Evolutionary conservation across 1,140 invertebrate genomes (phyloP).

Genomic region (Homalodisca vitripennis): DNA sequence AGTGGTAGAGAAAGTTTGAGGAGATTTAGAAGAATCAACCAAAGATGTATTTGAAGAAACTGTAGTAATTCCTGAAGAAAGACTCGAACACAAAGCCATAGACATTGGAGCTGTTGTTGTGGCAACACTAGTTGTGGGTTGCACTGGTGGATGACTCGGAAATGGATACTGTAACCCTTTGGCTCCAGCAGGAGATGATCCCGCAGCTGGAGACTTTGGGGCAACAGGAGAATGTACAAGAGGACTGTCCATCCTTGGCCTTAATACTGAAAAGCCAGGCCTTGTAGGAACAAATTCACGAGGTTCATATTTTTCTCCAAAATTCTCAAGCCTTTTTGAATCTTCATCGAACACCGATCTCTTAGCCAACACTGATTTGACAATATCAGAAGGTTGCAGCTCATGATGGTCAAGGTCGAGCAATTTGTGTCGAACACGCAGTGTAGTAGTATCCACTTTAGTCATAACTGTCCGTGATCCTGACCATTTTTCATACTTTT

Average conservation of each 20-base stretch:
- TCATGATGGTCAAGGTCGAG: conserved; percentile 72
- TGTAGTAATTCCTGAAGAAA: conserved; percentile 26
- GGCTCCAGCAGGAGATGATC: conserved; percentile 46
- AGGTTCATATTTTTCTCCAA: conserved; percentile 82
- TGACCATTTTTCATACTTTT: conserved; percentile 90
- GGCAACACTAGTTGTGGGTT: conserved; percentile 38
- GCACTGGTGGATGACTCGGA: conserved; percentile 66
- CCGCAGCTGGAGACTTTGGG: conserved; percentile 38
- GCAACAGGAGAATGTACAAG: conserved; percentile 36
- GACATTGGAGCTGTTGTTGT: conserved; percentile 34
- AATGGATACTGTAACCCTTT: conserved; percentile 79
- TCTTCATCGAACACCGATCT: conserved; percentile 96
- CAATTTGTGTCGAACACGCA: conserved; percentile 63
- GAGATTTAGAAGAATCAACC: conserved; percentile 29
- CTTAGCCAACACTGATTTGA: conserved; percentile 87
- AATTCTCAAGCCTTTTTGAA: conserved; percentile 86
- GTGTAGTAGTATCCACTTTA: conserved; percentile 56
- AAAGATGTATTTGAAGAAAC: conserved; percentile 31
- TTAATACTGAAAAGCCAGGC: conserved; percentile 36
- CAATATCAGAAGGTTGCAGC: conserved; percentile 89
- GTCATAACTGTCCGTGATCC: conserved; percentile 62
- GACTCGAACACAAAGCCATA: neutral
- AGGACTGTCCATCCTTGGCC: conserved; percentile 38
- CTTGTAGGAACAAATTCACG: conserved; percentile 53
- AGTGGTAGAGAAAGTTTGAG: conserved; percentile 36